Base-by-base conservation (phyloP, 2,797 vertebrate genomes). In the Fistularia tabacaria region DNA sequence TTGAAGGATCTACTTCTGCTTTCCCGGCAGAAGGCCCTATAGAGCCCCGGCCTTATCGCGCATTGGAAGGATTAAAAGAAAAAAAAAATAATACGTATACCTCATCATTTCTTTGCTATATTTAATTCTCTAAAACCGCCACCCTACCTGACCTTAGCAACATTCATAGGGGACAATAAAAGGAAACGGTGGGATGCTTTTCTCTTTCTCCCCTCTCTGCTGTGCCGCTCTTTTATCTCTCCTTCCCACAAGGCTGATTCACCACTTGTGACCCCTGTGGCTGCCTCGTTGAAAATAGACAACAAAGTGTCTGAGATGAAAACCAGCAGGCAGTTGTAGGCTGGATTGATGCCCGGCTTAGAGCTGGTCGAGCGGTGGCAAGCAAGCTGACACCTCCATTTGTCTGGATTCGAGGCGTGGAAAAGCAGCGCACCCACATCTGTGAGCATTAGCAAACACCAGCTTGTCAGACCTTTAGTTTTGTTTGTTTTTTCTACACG, bases 201-300 rank as follows among this genome's bases (percentile, higher is more conserved):
- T 66, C 61, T 66, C 57, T 15, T 38, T 55, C 69, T 56, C 69
- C 74, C 80, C 71, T 73, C 73, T 65, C 65, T 59, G 36, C 66
- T 8, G 46, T 64, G 13, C 49, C 44, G 14, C 76, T 73, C 75
- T 83, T 82, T 84, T 79, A 88, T 87, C 81, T 77, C 73, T 76
- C 46, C 81, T 76, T 84, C 83, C 87, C 84, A 86, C 84, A 73
- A 77, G 75, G 71, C 80, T 87, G 83, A 88, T 79, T 88, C 86
- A 88, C 79, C 77, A 40, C 77, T 63, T 52, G 74, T 81, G 84
- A 88, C 84, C 84, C 64, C 81, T 71, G 77, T 14, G 59, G 70
- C 76, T 55, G 56, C 75, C 71, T 77, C 14, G 71, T 79, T 71
- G 67, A 61, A 84, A 87, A 87, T 84, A 88, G 80, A 87, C 87